Percentiles rank a stretch among this genome's conserved stretches.
phyloP scores from a whole-genome alignment of 2,113 vertebrate species.

The Narcine bancroftii region DNA sequence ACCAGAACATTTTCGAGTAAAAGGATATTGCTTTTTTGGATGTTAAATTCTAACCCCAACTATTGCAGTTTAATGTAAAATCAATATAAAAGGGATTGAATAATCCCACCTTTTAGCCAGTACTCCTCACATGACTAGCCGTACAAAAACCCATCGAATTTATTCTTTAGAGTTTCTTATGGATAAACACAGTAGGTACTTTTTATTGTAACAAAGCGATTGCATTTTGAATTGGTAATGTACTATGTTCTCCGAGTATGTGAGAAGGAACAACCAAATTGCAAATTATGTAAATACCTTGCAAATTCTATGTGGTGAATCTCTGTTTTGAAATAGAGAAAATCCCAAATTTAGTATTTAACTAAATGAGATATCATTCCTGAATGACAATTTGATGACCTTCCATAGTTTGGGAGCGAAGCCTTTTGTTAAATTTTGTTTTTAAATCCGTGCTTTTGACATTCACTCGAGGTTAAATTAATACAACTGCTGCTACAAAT shows the following conservation, averaged over 20 bases:
- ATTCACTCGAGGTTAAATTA: background rate
- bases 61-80: background rate
- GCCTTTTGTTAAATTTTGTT: background rate
- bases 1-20: background rate
- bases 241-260: no score
- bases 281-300: background rate
- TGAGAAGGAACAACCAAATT: background rate
- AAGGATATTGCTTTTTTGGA: background rate
- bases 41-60: background rate
- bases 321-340: background rate
- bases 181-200: no score
- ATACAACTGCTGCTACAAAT: background rate
- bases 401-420: background rate
- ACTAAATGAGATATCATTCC: background rate
- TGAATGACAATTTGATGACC: background rate
- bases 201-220: no score
- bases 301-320: background rate
- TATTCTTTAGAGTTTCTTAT: background rate
- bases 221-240: no score
- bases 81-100: background rate
- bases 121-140: background rate
- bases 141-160: background rate
- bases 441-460: background rate
- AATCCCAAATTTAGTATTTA: background rate
- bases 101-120: background rate